Conservation (phyloP, 2,113 vertebrate genomes). For the Istiophorus platypterus region DNA sequence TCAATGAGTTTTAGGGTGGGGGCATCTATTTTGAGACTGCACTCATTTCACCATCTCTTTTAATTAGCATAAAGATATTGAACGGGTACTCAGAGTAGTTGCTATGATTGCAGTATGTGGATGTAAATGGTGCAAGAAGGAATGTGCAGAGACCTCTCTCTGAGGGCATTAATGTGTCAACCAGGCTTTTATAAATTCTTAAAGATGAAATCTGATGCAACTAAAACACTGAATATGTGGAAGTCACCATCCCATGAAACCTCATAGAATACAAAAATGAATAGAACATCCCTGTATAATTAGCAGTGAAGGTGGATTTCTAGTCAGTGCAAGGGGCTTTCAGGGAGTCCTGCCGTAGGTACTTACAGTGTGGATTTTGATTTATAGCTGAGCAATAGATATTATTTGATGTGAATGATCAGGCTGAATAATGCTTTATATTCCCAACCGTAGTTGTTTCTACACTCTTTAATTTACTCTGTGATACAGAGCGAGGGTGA, state of each 20-base stretch:
- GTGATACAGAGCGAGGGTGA: neutral
- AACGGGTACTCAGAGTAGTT: neutral
- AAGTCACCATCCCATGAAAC: neutral
- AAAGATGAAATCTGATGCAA: slow-evolving; percentile 11
- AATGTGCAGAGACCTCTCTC: slow-evolving; percentile 12
- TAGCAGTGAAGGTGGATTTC: neutral
- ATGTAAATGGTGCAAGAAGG: neutral
- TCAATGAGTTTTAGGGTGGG: slow-evolving; percentile 36
- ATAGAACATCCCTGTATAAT: neutral
- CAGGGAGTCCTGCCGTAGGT: neutral
- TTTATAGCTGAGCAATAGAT: neutral
- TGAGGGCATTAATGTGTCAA: neutral
- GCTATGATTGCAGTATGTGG: neutral
- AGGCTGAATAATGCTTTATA: neutral
- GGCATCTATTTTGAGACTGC: neutral
- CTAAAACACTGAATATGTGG: neutral
- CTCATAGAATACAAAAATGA: neutral
- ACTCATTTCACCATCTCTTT: slow-evolving; percentile 7
- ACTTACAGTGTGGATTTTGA: neutral
- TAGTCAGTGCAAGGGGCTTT: neutral
- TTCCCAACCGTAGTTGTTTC: neutral
- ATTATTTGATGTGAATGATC: neutral
- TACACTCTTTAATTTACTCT: neutral
- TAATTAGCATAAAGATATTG: slow-evolving; percentile 33
- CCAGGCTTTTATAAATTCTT: slow-evolving; percentile 19